Evolutionary conservation across 2,113 vertebrate species (phyloP).

Genomic region (Macquaria ambigua): DNA sequence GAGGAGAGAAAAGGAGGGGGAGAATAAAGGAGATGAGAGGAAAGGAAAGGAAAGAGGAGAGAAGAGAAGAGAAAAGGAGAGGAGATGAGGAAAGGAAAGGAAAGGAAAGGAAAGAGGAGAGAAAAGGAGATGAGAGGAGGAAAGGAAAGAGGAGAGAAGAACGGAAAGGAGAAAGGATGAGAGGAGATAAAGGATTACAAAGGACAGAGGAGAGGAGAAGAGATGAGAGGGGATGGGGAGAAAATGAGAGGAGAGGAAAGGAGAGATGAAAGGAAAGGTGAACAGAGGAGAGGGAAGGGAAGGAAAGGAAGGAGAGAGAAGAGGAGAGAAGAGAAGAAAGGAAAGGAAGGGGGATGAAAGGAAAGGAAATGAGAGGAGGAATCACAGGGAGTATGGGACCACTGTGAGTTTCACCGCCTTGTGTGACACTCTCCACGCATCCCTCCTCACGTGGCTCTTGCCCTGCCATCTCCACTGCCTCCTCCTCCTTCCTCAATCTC

Average conservation of each 20-base stretch:
- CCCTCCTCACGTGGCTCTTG: constrained; percentile 44
- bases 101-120: not conserved
- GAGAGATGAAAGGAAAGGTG: not conserved
- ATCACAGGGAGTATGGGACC: constrained; percentile 18
- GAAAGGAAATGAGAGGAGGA: not conserved
- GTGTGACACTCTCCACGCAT: constrained; percentile 37
- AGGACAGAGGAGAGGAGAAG: too few relatives aligned
- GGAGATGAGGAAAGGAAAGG: not conserved
- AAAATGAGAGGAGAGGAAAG: not conserved
- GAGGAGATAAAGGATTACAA: not conserved
- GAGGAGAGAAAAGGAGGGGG: too few relatives aligned
- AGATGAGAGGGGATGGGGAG: not conserved
- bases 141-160: not conserved
- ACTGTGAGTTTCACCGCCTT: constrained; percentile 11
- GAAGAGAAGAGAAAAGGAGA: too few relatives aligned
- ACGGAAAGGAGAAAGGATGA: not conserved
- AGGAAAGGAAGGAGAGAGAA: not conserved
- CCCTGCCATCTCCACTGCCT: constrained; percentile 10
- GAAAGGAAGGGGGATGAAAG: not conserved
- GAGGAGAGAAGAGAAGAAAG: not conserved
- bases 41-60: not conserved
- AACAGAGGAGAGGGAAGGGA: too few relatives aligned
- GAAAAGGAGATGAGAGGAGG: too few relatives aligned
- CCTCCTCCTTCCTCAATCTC: not conserved
- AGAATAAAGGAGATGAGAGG: not conserved